Conservation (phyloP, 2,797 vertebrate genomes). For the Oreonectes daqikongensis region DNA sequence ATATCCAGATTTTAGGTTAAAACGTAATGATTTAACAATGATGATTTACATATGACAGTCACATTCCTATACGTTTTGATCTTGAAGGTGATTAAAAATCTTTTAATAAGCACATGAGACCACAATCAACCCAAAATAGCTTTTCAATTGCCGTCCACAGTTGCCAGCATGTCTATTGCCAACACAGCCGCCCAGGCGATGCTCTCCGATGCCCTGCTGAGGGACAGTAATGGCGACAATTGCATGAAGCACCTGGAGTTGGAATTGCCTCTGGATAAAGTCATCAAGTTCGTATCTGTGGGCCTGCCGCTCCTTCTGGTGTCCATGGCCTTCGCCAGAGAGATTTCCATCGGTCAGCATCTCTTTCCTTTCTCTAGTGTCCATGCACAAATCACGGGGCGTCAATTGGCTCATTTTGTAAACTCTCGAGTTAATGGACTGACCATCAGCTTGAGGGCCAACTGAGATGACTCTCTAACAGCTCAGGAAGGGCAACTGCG, state of each 20-base stretch:
- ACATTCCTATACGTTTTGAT: neutral
- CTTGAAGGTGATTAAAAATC: neutral
- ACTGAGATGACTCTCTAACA: neutral
- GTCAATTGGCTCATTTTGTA: conserved; percentile 24
- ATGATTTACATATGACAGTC: too few relatives aligned
- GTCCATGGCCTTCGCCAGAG: conserved; percentile 89
- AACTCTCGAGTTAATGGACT: conserved; percentile 37
- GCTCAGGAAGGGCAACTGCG: neutral
- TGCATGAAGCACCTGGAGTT: conserved; percentile 81
- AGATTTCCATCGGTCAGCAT: conserved; percentile 87
- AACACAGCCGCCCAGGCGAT: conserved; percentile 89
- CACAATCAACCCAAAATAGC: neutral
- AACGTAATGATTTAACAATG: too few relatives aligned
- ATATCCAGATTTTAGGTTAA: too few relatives aligned
- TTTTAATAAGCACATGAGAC: too few relatives aligned
- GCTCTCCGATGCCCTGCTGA: conserved; percentile 91
- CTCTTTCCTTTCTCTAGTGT: conserved; percentile 2
- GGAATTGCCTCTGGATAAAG: conserved; percentile 90
- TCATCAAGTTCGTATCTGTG: conserved; percentile 89
- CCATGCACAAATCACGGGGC: neutral
- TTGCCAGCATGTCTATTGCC: conserved; percentile 87
- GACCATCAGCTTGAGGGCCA: conserved; percentile 34
- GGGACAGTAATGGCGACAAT: conserved; percentile 69
- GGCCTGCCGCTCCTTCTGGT: conserved; percentile 91
- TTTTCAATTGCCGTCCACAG: conserved; percentile 55